Conservation (phyloP, 2,797 vertebrate species). For the Hippocampus kuda region DNA sequence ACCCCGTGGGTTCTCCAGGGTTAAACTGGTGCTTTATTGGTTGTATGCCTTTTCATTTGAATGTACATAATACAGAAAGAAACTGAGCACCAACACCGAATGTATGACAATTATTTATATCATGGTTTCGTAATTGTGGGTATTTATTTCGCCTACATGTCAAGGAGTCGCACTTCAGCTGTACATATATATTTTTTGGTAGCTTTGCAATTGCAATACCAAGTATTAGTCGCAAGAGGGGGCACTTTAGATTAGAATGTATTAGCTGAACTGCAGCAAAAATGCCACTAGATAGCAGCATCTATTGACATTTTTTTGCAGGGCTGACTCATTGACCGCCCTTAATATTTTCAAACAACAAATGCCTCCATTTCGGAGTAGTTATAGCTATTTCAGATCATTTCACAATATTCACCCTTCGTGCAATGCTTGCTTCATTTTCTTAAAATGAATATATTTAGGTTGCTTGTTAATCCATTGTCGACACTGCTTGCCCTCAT, state of each 20-base stretch:
- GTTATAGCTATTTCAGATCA: not conserved
- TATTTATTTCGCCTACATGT: not conserved
- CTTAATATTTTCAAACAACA: not conserved
- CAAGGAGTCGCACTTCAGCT: not conserved
- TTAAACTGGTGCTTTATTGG: not conserved
- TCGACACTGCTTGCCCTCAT: too few species aligned
- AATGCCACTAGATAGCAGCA: constrained; percentile 35
- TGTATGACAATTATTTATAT: not conserved
- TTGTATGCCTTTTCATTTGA: not conserved
- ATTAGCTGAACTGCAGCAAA: constrained; percentile 5
- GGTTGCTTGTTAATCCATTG: too few species aligned
- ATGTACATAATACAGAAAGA: not conserved
- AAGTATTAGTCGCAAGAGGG: not conserved
- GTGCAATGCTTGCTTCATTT: too few species aligned
- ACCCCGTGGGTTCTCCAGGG: too few species aligned
- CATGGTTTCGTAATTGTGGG: not conserved
- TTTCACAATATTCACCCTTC: not conserved
- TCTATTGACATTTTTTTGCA: constrained; percentile 4
- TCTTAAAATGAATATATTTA: too few species aligned
- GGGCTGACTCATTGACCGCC: not conserved
- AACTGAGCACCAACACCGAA: not conserved
- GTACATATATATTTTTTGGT: not conserved
- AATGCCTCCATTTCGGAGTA: not conserved
- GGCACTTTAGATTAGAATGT: not conserved
- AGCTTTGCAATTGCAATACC: not conserved